Evolutionary conservation across 2,888 invertebrate species (phyloP), one percentile per base, ranked within the genome.

Genomic region (Athalia circularis): DNA sequence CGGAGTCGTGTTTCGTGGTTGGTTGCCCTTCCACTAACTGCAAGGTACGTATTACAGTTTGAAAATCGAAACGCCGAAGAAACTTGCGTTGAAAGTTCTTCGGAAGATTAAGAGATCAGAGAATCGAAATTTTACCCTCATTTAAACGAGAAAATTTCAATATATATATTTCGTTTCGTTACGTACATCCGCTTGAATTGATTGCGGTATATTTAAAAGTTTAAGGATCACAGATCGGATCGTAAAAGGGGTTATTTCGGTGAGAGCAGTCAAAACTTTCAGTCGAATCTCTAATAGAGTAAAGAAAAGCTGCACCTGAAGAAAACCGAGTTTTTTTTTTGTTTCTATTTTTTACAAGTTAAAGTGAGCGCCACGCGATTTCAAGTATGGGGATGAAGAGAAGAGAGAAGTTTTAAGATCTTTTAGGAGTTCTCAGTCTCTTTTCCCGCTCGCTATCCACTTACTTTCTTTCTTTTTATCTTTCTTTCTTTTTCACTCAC

Each of bases 341-440:
- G n/a, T n/a, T n/a, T n/a, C n/a, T n/a, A n/a, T n/a, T 29, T 29
- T 2, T 2, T 2, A 29, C 29, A 29, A 29, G 29, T 29, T 29
- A 29, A 65, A 65, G 65, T 65, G 65, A 48, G 48, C 47, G 29
- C 29, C 29, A 29, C 29, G 29, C 29, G 2, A 29, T 29, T 29
- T 29, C 29, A 29, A 29, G 29, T 29, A 29, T n/a, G n/a, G 15
- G 67, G 6, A 15, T 7, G 15, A 15, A 8, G 48, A 1, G 67
- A 67, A 15, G 29, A 43, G 11, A 8, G 15, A 54, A 68, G 29
- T 68, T 68, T 68, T 68, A 52, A 68, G 68, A 68, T n/a, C 68
- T 68, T 68, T 68, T 52, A 68, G 54, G 68, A 68, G 52, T 67
- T 15, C 9, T 9, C 50, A 67, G 67, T 15, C 15, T 50, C 50